Base-by-base conservation (phyloP, 2,888 invertebrate species). In the Liopterus haemorrhoidalis region DNA sequence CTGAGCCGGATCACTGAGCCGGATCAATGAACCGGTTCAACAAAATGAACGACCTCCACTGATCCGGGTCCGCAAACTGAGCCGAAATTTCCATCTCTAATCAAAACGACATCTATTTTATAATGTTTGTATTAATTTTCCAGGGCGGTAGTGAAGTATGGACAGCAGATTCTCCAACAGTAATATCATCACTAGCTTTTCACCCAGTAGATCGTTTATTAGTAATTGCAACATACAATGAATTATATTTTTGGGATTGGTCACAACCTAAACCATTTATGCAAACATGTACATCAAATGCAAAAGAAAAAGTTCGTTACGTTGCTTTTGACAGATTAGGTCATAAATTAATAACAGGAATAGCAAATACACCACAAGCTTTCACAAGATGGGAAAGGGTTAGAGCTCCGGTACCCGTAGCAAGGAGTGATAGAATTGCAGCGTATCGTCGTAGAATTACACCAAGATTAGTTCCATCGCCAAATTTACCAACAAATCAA, bases 161-260 rank as follows among this genome's bases (percentile, higher is more conserved):
- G 85, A 82, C 78, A 55, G 78, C 82, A 1, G 75, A 79, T 33
- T 78, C 76, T 55, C 79, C 80, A 59, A 80, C 81, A 11, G 85
- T 84, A 14, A 88, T 91, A 56, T 84, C 90, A 2, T 90, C 90
- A 0, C 74, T 92, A 52, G 83, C 90, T 5, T 91, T 92, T 67
- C 91, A 92, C 67, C 92, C 91, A 0, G 75, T 78, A 15, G 85
- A 87, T 58, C 78, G 85, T 55, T 71, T 90, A 48, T 70, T 92
- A 38, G 88, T 87, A n/a, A 85, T 91, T 57, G 90, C 90, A 14
- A 85, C 88, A 0, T 80, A 76, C 60, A 89, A 89, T 70, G 82
- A 85, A 63, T 72, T 92, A 5, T 82, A 85, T 63, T 89, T 91
- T 66, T 92, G 91, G 91, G 87, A 91, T 62, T 91, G 91, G 90